Conservation (phyloP, 2,113 vertebrate genomes). For the Buteo buteo region DNA sequence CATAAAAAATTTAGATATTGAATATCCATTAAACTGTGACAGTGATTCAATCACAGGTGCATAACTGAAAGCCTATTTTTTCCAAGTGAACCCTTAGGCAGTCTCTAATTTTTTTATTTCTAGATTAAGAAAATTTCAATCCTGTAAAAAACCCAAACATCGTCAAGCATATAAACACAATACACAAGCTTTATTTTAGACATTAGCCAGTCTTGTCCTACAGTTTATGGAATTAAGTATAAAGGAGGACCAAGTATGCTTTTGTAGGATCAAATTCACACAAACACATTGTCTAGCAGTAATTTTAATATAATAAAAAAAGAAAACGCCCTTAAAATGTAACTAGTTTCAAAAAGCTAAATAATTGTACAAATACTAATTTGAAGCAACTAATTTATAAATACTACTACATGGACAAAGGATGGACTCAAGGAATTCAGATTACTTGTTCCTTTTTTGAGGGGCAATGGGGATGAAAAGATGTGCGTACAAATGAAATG, state of each 20-base stretch:
- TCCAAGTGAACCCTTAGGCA: neutral
- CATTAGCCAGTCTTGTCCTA: neutral
- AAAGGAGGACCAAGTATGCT: neutral
- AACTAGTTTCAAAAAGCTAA: neutral
- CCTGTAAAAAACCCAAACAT: neutral
- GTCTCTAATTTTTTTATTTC: neutral
- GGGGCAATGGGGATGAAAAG: neutral
- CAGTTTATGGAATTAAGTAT: neutral
- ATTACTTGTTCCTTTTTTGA: neutral
- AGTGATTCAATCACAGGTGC: neutral
- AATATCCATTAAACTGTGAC: neutral
- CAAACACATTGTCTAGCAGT: neutral
- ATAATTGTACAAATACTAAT: neutral
- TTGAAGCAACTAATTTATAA: neutral
- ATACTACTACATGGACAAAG: neutral
- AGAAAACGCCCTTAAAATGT: neutral
- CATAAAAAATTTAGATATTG: neutral
- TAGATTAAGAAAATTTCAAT: neutral
- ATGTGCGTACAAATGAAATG: neutral
- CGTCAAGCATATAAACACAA: neutral
- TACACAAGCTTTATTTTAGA: neutral
- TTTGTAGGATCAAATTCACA: neutral
- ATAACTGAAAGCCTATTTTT: neutral
- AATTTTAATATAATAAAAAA: neutral
- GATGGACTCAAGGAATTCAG: neutral